Conservation (phyloP, 2,888 invertebrate species). For the Plagodis dolabraria region DNA sequence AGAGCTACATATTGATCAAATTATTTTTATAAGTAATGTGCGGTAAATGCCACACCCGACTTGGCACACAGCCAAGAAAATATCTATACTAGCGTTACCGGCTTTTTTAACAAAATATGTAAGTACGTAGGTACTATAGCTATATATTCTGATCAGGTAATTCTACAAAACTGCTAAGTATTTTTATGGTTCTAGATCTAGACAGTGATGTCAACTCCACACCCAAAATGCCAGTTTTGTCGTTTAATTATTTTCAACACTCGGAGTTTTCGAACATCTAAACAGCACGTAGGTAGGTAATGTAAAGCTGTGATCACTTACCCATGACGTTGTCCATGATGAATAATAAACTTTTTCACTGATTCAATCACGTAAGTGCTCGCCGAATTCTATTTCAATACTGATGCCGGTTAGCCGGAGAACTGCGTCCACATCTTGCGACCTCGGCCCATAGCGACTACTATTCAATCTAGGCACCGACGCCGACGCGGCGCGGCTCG, state of each 20-base stretch:
- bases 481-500: slow-evolving; percentile 45
- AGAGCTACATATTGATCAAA: slow-evolving; percentile 36
- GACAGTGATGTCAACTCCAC: slow-evolving; percentile 5
- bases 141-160: slow-evolving; percentile 20
- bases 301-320: slow-evolving; percentile 52
- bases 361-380: slow-evolving; percentile 51
- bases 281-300: slow-evolving; percentile 4
- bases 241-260: too few species aligned
- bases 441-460: slow-evolving; percentile 38
- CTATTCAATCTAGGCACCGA: slow-evolving; percentile 35
- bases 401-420: slow-evolving; percentile 46
- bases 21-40: slow-evolving; percentile 18
- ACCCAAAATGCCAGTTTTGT: not conserved
- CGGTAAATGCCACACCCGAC: slow-evolving; percentile 56
- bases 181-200: slow-evolving; percentile 4
- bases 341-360: slow-evolving; percentile 49
- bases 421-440: slow-evolving; percentile 41
- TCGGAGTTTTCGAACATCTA: too few species aligned
- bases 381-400: slow-evolving; percentile 60
- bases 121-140: too few species aligned
- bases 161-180: slow-evolving; percentile 11
- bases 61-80: slow-evolving; percentile 72
- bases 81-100: slow-evolving; percentile 47
- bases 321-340: slow-evolving; percentile 78
- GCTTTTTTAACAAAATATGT: slow-evolving; percentile 48